Percentiles rank a stretch among this genome's conserved stretches.
Evolutionary conservation across 2,113 vertebrate species (phyloP).

Genomic region (Indri indri): DNA sequence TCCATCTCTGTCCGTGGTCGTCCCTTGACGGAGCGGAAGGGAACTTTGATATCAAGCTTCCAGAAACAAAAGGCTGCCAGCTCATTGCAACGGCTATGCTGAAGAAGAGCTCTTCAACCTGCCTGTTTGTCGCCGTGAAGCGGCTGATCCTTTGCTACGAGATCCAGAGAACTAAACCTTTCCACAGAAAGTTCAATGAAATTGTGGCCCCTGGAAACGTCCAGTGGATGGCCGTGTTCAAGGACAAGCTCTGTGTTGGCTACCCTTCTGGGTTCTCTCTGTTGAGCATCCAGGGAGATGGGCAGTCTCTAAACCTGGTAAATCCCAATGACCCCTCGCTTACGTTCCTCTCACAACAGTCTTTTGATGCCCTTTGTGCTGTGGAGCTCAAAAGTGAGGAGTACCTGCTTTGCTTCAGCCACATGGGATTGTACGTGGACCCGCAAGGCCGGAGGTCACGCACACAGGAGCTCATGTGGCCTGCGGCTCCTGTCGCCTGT

Average conservation of each 20-base stretch:
- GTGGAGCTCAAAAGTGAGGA: conserved; percentile 91
- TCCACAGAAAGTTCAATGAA: conserved; percentile 91
- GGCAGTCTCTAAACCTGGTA: conserved; percentile 94
- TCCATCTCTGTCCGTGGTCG: conserved; percentile 93
- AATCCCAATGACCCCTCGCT: conserved; percentile 94
- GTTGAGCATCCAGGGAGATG: conserved; percentile 95
- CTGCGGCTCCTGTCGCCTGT: conserved; percentile 94
- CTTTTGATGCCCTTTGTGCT: conserved; percentile 95
- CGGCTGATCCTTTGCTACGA: conserved; percentile 95
- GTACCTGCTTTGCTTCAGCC: conserved; percentile 98
- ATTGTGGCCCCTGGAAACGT: conserved; percentile 91
- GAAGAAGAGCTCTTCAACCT: conserved; percentile 87
- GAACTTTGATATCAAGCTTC: conserved; percentile 91
- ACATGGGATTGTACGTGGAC: conserved; percentile 96
- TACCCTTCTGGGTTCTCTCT: conserved; percentile 96
- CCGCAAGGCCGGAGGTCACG: conserved; percentile 93
- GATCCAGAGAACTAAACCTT: conserved; percentile 91
- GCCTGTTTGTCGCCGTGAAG: conserved; percentile 94
- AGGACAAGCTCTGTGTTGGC: conserved; percentile 94
- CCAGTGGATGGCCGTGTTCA: conserved; percentile 94
- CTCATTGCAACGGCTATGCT: conserved; percentile 88
- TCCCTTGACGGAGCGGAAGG: conserved; percentile 93
- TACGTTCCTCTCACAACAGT: conserved; percentile 93
- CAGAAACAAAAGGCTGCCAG: conserved; percentile 97
- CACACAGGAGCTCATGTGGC: conserved; percentile 98